phyloP scores from a whole-genome alignment of 2,888 invertebrate genomes.

The Mythimna pallens region DNA sequence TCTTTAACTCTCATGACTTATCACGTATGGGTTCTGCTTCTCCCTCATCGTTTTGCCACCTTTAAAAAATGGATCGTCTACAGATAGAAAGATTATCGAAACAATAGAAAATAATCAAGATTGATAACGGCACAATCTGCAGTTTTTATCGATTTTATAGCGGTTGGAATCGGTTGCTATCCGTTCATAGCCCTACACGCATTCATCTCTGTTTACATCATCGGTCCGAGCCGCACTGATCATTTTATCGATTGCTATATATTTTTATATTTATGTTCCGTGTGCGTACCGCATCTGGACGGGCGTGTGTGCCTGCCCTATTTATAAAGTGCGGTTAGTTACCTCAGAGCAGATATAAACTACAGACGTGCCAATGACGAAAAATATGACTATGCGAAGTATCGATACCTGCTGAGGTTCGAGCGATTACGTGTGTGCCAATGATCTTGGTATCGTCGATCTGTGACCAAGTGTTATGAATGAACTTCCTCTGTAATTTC shows the following conservation, averaged over 20 bases:
- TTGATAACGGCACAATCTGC: conserved; percentile 24
- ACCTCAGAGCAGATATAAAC: conserved; percentile 74
- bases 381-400: conserved; percentile 57
- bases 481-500: conserved; percentile 26
- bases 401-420: conserved; percentile 46
- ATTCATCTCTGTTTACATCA: conserved; percentile 78
- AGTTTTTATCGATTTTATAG: conserved; percentile 36
- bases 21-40: no score
- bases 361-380: conserved; percentile 65
- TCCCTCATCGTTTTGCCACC: no score
- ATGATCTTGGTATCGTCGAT: conserved; percentile 59
- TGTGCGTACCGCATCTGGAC: conserved; percentile 79
- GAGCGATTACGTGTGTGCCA: conserved; percentile 60
- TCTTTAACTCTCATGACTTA: no score
- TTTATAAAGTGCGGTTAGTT: conserved; percentile 82
- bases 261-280: conserved; percentile 76
- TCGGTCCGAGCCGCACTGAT: conserved; percentile 75
- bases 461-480: conserved; percentile 52
- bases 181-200: conserved; percentile 55
- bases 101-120: conserved; percentile 23
- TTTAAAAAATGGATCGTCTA: not conserved
- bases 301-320: conserved; percentile 80
- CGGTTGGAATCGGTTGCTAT: conserved; percentile 40
- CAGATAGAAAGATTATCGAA: not conserved
- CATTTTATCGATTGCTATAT: conserved; percentile 81